Percentiles rank a stretch among this genome's conserved stretches.
phyloP scores from a whole-genome alignment of 2,888 invertebrate species.

The Cosmorhoe ocellata region DNA sequence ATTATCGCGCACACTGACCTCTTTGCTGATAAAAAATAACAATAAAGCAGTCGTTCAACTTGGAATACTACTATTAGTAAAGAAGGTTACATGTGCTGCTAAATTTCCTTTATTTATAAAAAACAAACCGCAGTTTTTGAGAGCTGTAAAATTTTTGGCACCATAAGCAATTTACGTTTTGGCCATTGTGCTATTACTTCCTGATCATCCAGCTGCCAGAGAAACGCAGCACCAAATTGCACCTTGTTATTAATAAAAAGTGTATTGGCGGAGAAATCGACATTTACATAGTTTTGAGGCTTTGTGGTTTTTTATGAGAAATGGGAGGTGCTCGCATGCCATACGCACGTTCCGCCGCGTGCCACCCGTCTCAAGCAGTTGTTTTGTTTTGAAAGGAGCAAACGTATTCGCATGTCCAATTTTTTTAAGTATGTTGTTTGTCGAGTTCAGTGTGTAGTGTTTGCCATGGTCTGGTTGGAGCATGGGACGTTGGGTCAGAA shows the following conservation, averaged over 20 bases:
- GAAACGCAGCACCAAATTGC: conserved; percentile 62
- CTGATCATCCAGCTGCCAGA: conserved; percentile 70
- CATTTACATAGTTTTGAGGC: conserved; percentile 61
- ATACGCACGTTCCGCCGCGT: conserved; percentile 50
- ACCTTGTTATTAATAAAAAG: conserved; percentile 72
- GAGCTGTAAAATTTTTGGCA: conserved; percentile 62
- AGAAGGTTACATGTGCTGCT: conserved; percentile 41
- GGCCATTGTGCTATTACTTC: conserved; percentile 62
- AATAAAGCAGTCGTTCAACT: conserved; percentile 66
- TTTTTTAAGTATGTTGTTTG: conserved; percentile 6
- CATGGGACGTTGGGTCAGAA: conserved; percentile 50
- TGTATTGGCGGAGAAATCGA: conserved; percentile 53
- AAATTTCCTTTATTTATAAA: conserved; percentile 39
- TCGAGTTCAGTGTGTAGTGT: conserved; percentile 22
- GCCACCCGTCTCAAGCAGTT: conserved; percentile 33
- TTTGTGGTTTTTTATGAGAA: conserved; percentile 58
- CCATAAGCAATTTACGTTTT: conserved; percentile 55
- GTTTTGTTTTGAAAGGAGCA: neutral
- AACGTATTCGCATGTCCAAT: conserved; percentile 15
- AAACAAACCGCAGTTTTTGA: conserved; percentile 41
- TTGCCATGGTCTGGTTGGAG: conserved; percentile 32
- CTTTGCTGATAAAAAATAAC: conserved; percentile 52
- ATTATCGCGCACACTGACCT: conserved; percentile 47
- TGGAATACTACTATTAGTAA: conserved; percentile 48
- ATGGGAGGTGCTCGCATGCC: conserved; percentile 48